phyloP scores from a whole-genome alignment of 92 coral and sea anemone genomes.

The Desmophyllum pertusum region DNA sequence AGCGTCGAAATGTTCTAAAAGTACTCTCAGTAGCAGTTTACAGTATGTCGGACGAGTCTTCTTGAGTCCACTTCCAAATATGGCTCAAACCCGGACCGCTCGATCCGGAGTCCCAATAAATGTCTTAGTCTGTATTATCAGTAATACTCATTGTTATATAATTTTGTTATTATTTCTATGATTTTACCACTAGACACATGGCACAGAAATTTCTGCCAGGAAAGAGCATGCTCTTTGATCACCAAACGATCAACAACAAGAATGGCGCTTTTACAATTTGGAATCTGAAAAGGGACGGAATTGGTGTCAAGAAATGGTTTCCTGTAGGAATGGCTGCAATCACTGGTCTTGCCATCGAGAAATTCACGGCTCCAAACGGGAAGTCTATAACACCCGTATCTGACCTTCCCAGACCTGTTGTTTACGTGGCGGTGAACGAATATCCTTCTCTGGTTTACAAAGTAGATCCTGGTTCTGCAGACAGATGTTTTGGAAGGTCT shows the following conservation, averaged over 20 bases:
- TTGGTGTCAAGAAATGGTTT: constrained; percentile 3
- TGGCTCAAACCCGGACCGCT: no score
- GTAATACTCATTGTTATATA: no score
- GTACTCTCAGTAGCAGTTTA: no score
- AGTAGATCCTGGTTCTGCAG: neutral
- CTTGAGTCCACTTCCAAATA: no score
- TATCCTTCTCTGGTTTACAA: constrained; percentile 22
- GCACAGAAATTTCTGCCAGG: neutral
- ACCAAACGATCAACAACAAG: neutral
- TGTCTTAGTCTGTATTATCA: no score
- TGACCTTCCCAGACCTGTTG: neutral
- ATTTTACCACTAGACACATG: neutral
- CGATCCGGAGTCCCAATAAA: no score
- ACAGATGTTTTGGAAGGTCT: neutral
- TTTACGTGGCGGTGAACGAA: constrained; percentile 27
- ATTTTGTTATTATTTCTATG: neutral
- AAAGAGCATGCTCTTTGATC: neutral
- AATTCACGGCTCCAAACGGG: constrained; percentile 15
- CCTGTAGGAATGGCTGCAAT: constrained; percentile 18
- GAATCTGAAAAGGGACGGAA: neutral
- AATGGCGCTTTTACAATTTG: constrained; percentile 6
- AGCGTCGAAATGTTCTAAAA: no score
- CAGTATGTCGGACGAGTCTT: no score
- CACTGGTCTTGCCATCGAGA: constrained; percentile 21
- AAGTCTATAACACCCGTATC: neutral